A percentile compares a stretch with the other conserved stretches of the same genome.
These are phyloP conservation scores for Pocillopora damicornis DNA, from an alignment of 64 coral and sea anemone species.

Conservation along the genomic window DNA sequence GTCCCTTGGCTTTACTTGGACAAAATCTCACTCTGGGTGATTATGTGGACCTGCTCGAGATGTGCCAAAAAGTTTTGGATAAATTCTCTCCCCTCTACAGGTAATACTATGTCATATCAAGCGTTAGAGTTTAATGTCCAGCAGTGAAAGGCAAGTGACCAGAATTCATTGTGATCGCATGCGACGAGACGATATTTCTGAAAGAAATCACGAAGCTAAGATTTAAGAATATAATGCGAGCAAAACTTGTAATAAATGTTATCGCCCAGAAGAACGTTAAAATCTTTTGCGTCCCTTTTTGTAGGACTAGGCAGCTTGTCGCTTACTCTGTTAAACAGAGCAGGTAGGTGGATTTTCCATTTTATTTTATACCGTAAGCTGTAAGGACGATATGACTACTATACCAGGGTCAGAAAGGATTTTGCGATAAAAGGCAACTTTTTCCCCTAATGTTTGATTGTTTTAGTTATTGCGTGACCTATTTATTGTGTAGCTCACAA, in stretches of 20 bases:
- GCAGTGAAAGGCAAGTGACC: no score
- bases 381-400: no score
- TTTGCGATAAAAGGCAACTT: no score
- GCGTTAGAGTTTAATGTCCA: neutral
- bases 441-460: no score
- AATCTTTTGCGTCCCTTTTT: neutral
- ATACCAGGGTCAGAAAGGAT: no score
- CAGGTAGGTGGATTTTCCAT: neutral
- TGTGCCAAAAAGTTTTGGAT: conserved; percentile 34
- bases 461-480: no score
- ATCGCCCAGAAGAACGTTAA: neutral
- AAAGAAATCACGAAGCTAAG: no score
- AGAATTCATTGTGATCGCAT: no score
- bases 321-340: conserved; percentile 10
- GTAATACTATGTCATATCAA: neutral
- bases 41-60: conserved; percentile 38
- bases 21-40: conserved; percentile 34
- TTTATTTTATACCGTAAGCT: neutral
- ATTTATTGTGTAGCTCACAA: no score
- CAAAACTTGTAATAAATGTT: neutral
- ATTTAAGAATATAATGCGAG: no score
- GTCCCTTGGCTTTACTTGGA: conserved; percentile 26
- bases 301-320: conserved; percentile 26
- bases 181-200: no score
- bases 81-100: conserved; percentile 27